A percentile compares a stretch with the other conserved stretches of the same genome.
These are phyloP conservation scores for Neuroterus valhalla DNA, from an alignment of 1,140 invertebrate genomes.

Conservation along the genomic window DNA sequence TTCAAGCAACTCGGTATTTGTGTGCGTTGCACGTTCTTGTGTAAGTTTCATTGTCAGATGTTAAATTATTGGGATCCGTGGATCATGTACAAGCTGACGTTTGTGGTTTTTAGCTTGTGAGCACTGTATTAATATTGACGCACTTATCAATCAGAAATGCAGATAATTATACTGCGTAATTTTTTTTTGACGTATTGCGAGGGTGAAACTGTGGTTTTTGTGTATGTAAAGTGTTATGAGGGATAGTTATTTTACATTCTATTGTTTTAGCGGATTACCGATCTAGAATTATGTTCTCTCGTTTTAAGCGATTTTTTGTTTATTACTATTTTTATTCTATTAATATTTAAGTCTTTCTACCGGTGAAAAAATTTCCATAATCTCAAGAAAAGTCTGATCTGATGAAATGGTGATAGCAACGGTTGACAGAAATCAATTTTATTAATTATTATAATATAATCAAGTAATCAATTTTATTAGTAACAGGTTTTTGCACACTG, in stretches of 20 bases:
- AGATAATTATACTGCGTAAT: not conserved
- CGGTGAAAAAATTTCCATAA: conserved; percentile 14
- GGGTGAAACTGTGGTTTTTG: not conserved
- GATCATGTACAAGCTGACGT: not conserved
- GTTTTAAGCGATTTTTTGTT: conserved; percentile 14
- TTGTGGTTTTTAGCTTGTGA: not conserved
- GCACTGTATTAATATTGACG: not conserved
- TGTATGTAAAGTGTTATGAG: conserved; percentile 17
- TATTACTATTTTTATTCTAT: not conserved
- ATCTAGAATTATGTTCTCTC: not conserved
- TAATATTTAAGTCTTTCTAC: not conserved
- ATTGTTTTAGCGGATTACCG: conserved; percentile 5
- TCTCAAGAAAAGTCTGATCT: conserved; percentile 27
- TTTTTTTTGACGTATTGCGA: conserved; percentile 3
- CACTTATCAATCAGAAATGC: not conserved
- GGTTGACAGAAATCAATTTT: conserved; percentile 21
- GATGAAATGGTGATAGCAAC: conserved; percentile 25
- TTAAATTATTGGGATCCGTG: too few species aligned
- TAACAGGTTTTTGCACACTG: conserved; percentile 11
- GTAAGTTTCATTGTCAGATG: too few species aligned
- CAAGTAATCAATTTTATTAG: conserved; percentile 3
- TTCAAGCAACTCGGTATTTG: too few species aligned
- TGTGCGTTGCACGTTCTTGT: too few species aligned
- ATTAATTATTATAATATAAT: not conserved
- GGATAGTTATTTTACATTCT: conserved; percentile 25